Conservation (phyloP, 2,797 vertebrate species). For the Microcaecilia unicolor region DNA sequence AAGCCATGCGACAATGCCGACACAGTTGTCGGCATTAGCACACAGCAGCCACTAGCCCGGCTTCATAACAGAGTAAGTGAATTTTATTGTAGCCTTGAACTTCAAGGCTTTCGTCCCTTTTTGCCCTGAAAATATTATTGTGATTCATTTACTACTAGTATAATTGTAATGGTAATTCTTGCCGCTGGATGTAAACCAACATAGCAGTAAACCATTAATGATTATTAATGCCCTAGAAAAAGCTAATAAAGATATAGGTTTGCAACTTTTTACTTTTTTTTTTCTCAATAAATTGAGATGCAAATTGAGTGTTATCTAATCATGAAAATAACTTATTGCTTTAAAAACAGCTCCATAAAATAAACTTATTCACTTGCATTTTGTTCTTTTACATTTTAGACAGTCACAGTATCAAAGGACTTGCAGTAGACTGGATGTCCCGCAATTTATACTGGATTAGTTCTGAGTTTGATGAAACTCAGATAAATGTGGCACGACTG, state of each 20-base stretch:
- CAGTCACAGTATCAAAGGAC: constrained; percentile 86
- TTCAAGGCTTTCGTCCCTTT: too few species aligned
- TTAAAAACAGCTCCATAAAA: constrained; percentile 1
- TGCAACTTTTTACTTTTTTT: constrained; percentile 13
- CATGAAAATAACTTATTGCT: constrained; percentile 8
- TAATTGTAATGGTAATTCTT: constrained; percentile 31
- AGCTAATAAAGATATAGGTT: constrained; percentile 22
- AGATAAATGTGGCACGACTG: constrained; percentile 92
- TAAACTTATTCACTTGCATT: constrained; percentile 13
- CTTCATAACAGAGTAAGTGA: too few species aligned
- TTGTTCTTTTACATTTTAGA: constrained; percentile 57
- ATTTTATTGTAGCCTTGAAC: too few species aligned
- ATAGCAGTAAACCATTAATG: constrained; percentile 15
- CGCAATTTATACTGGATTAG: constrained; percentile 98
- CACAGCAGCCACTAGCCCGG: too few species aligned
- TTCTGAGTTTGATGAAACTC: constrained; percentile 95
- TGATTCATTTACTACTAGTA: constrained; percentile 13
- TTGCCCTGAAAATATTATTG: constrained; percentile 10
- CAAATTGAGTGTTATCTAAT: constrained; percentile 13
- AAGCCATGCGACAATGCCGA: too few species aligned
- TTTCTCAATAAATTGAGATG: constrained; percentile 24
- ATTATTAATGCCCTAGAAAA: constrained; percentile 21
- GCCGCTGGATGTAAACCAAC: constrained; percentile 17
- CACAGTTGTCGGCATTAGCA: too few species aligned
- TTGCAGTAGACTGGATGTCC: constrained; percentile 95